Conservation (phyloP, 2,888 invertebrate genomes). For the Caenorhabditis panamensis region DNA sequence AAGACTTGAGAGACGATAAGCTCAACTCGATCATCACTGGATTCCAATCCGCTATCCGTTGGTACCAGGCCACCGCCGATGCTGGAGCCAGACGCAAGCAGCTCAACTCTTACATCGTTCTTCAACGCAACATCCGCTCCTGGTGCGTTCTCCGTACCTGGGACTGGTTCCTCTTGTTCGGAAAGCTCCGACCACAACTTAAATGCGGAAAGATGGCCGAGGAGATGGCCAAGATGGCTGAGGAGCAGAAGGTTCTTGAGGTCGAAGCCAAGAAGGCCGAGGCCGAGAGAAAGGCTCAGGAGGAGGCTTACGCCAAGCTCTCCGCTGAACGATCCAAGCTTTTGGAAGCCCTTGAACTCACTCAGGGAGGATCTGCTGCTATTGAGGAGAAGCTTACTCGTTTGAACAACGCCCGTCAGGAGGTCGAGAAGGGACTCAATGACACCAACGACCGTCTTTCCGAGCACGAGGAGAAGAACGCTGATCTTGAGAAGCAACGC, state of each 20-base stretch:
- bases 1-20: slow-evolving; percentile 99
- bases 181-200: slow-evolving; percentile 77
- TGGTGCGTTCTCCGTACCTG: slow-evolving; percentile 79
- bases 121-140: slow-evolving; percentile 79
- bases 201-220: slow-evolving; percentile 80
- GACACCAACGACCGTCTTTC: slow-evolving; percentile 97
- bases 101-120: slow-evolving; percentile 71
- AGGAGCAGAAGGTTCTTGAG: slow-evolving; percentile 86
- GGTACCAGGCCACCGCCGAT: slow-evolving; percentile 66
- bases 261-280: slow-evolving; percentile 97
- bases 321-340: slow-evolving; percentile 83
- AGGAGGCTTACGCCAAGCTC: slow-evolving; percentile 94
- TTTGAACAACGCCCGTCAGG: slow-evolving; percentile 82
- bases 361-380: slow-evolving; percentile 75
- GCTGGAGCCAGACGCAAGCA: slow-evolving; percentile 71
- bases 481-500: slow-evolving; percentile 76
- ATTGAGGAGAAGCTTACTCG: slow-evolving; percentile 77
- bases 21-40: slow-evolving; percentile 95
- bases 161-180: slow-evolving; percentile 86
- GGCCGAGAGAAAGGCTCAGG: slow-evolving; percentile 97
- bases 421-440: slow-evolving; percentile 91
- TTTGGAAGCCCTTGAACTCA: slow-evolving; percentile 83
- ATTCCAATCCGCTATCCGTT: slow-evolving; percentile 82
- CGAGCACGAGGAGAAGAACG: slow-evolving; percentile 83
- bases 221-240: slow-evolving; percentile 77